These are phyloP conservation scores for Thecophora atra DNA, from an alignment of 2,888 invertebrate species.

Conservation along the genomic window DNA sequence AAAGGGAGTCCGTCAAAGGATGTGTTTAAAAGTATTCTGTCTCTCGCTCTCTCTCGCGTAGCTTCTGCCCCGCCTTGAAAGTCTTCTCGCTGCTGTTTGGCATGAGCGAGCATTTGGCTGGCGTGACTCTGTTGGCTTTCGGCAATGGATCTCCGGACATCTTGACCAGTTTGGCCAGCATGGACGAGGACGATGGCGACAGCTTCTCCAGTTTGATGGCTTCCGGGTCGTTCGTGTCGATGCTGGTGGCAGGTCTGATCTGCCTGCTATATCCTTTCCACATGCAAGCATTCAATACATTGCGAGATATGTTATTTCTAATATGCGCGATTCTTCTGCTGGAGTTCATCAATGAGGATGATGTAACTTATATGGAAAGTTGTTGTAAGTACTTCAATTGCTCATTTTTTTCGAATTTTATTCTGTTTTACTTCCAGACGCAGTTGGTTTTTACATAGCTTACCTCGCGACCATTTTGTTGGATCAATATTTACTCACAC, in stretches of 20 bases:
- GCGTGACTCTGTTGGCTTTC: slow-evolving; percentile 75
- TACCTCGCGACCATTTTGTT: slow-evolving; percentile 49
- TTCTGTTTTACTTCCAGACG: slow-evolving; percentile 43
- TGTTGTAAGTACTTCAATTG: slow-evolving; percentile 47
- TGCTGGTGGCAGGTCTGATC: slow-evolving; percentile 71
- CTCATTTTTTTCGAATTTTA: too few relatives aligned
- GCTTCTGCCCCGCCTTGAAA: slow-evolving; percentile 69
- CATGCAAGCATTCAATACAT: slow-evolving; percentile 45
- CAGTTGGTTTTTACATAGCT: slow-evolving; percentile 47
- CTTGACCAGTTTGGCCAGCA: slow-evolving; percentile 70
- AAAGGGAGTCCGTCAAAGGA: neutral
- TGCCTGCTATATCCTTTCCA: slow-evolving; percentile 69
- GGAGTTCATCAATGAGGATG: slow-evolving; percentile 46
- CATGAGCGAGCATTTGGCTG: slow-evolving; percentile 70
- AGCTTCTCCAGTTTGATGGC: slow-evolving; percentile 67
- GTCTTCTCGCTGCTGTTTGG: slow-evolving; percentile 66
- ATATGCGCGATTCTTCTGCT: slow-evolving; percentile 48
- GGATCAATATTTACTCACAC: slow-evolving; percentile 50
- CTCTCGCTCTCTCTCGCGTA: slow-evolving; percentile 46
- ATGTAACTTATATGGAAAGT: slow-evolving; percentile 44
- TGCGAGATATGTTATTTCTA: slow-evolving; percentile 52
- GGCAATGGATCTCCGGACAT: slow-evolving; percentile 78
- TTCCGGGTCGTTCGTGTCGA: slow-evolving; percentile 72
- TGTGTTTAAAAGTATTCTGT: neutral
- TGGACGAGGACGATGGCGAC: slow-evolving; percentile 58